phyloP scores from a whole-genome alignment of 2,113 vertebrate species.

The Mastomys coucha region DNA sequence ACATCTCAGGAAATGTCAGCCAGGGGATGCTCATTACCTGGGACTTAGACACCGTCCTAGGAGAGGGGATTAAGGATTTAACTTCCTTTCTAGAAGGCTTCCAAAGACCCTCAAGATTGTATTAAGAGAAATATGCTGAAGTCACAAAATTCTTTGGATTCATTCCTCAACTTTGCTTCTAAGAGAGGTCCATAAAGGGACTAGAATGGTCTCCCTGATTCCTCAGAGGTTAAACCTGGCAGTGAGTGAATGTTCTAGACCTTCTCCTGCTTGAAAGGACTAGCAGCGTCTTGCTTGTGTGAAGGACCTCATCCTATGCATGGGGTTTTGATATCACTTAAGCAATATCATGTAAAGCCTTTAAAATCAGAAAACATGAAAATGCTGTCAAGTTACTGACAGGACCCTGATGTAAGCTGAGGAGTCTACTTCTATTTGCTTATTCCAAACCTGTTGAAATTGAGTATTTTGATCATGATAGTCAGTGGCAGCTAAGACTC shows the following conservation, averaged over 20 bases:
- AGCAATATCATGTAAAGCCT: neutral
- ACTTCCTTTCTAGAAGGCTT: neutral
- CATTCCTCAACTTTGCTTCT: neutral
- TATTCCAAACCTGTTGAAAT: constrained; percentile 12
- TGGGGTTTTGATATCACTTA: neutral
- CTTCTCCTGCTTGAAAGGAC: neutral
- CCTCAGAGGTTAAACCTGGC: neutral
- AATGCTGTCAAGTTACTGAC: neutral
- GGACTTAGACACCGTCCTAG: neutral
- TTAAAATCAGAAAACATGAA: constrained; percentile 3
- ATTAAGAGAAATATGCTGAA: neutral
- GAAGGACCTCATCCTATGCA: neutral
- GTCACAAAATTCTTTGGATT: neutral
- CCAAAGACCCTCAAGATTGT: neutral
- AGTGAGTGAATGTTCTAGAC: neutral
- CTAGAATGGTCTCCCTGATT: too few species aligned
- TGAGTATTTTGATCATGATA: neutral
- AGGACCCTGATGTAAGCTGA: neutral
- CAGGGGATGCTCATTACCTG: neutral
- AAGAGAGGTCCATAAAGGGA: neutral
- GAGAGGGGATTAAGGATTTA: neutral
- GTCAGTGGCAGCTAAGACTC: neutral
- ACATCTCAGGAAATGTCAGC: neutral
- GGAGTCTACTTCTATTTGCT: neutral
- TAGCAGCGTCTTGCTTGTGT: neutral